Evolutionary conservation across 2,888 invertebrate species (phyloP).

Genomic region (Lycophotia porphyrea): DNA sequence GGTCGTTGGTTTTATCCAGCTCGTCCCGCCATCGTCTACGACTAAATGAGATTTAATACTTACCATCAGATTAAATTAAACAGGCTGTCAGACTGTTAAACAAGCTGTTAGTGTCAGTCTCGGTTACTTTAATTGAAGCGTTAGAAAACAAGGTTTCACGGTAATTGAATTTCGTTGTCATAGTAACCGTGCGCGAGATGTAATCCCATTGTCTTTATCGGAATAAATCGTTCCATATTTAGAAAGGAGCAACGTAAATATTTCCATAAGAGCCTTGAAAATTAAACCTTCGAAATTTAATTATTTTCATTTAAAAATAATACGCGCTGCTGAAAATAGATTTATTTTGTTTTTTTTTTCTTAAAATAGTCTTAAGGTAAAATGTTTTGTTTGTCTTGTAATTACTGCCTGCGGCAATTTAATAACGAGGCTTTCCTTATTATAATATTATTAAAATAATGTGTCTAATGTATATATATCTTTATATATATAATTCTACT

Average conservation of each 20-base stretch:
- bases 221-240: slow-evolving; percentile 28
- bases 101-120: not conserved
- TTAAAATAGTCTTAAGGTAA: not conserved
- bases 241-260: slow-evolving; percentile 11
- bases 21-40: too few species aligned
- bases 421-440: not conserved
- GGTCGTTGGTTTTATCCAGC: too few species aligned
- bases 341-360: not conserved
- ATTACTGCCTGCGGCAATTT: not conserved
- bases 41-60: not conserved
- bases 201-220: slow-evolving; percentile 30
- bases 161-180: slow-evolving; percentile 43
- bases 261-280: slow-evolving; percentile 12
- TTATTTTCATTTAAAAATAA: slow-evolving; percentile 5
- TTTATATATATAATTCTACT: too few species aligned
- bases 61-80: not conserved
- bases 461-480: too few species aligned
- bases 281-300: slow-evolving; percentile 1
- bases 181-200: slow-evolving; percentile 29
- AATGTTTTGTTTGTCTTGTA: not conserved
- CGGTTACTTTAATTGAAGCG: slow-evolving; percentile 7
- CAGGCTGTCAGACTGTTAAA: not conserved
- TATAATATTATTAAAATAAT: not conserved
- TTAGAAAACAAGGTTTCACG: slow-evolving; percentile 8
- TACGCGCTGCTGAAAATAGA: not conserved